Evolutionary conservation across 2,888 invertebrate genomes (phyloP).

Genomic region (Ferrisia virgata): DNA sequence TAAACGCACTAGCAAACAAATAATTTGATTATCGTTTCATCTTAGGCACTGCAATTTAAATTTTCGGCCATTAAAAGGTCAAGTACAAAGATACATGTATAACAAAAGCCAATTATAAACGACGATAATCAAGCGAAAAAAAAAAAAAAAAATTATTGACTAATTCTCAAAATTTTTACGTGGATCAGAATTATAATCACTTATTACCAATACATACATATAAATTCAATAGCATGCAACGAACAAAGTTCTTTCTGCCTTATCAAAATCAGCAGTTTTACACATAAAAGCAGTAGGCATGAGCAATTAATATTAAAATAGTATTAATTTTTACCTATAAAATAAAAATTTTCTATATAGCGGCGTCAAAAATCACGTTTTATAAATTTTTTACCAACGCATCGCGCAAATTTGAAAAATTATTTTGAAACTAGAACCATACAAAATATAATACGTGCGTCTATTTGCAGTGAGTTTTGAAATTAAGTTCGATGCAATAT

Average conservation of each 20-base stretch:
- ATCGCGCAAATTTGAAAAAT: neutral
- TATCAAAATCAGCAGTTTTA: neutral
- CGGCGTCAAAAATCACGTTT: no score
- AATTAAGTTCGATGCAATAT: neutral
- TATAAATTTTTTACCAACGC: neutral
- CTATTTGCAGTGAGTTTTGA: neutral
- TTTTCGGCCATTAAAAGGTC: neutral
- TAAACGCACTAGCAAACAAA: neutral
- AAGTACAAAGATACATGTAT: neutral
- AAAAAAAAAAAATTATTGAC: neutral
- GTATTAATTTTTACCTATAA: neutral
- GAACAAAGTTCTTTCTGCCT: neutral
- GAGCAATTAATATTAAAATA: neutral
- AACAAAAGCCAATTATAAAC: neutral
- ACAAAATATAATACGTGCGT: neutral
- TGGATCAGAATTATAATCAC: neutral
- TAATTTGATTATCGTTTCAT: neutral
- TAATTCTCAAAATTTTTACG: neutral
- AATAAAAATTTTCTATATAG: no score
- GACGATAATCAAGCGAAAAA: neutral
- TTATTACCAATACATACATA: neutral
- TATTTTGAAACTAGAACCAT: neutral
- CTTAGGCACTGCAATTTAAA: neutral
- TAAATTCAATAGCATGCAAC: neutral
- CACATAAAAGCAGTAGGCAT: neutral